Evolutionary conservation across 2,888 invertebrate genomes (phyloP), one percentile per base, ranked within the genome.

Genomic region (Cheilosia variabilis): DNA sequence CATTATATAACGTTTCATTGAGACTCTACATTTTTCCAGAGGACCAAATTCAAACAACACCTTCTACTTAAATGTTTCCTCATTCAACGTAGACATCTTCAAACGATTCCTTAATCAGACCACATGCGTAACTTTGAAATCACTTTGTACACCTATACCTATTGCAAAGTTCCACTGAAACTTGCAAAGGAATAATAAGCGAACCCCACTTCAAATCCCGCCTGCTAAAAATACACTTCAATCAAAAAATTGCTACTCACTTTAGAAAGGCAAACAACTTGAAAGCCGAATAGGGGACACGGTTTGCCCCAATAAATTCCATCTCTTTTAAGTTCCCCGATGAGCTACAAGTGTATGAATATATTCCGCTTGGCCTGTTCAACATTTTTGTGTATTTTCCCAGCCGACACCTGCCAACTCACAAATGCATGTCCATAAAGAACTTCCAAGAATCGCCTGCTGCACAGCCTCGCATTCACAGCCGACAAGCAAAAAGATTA

Each of bases 361-460:
- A 34, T 55, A 4, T 57, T 15, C 13, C 24, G n/a, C 57, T 53
- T 31, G 31, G 37, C 50, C 47, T 57, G 13, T 24, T 19, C 37
- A 17, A 22, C 50, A 50, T 17, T 34, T 66, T 41, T 82, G 82
- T 77, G 43, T 77, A 77, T 72, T 72, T 66, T 55, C 24, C 58
- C 53, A 57, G 4, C 43, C 50, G 60, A 41, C 60, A 77, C 77
- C 82, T 82, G 77, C 77, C 66, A 65, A 65, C 71, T 71, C 52
- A 34, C 24, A 45, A 52, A 37, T 22, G 2, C 47, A 52, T 58
- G 53, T 65, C 41, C 43, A 76, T 69, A 63, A 63, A 76, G 50
- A 57, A 27, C n/a, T 31, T n/a, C 10, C 53, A 17, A 7, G 37
- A 27, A 60, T 17, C 43, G 19, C 19, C 15, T 50, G 34, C 15